Conservation (phyloP, 1,140 invertebrate species). For the Hypothenemus hampei region DNA sequence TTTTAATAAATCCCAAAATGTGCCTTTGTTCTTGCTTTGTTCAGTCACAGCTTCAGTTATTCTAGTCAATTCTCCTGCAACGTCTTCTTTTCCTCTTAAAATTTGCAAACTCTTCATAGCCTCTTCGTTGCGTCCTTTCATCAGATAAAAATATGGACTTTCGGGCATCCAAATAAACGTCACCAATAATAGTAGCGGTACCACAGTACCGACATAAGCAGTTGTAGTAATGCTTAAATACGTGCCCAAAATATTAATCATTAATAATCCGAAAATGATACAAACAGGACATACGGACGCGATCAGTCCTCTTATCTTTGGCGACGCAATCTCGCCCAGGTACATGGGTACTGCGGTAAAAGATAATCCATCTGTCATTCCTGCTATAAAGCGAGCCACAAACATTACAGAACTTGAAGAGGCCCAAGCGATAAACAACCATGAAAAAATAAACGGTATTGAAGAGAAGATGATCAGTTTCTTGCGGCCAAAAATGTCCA, state of each 20-base stretch:
- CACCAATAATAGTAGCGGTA: conserved; percentile 56
- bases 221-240: conserved; percentile 54
- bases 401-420: conserved; percentile 43
- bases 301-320: conserved; percentile 57
- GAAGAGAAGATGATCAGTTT: conserved; percentile 53
- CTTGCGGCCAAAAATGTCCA: conserved; percentile 61
- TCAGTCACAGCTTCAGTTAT: conserved; percentile 54
- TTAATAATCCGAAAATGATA: conserved; percentile 55
- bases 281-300: conserved; percentile 43
- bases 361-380: conserved; percentile 60
- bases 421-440: conserved; percentile 56
- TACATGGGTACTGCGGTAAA: conserved; percentile 61
- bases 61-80: conserved; percentile 52
- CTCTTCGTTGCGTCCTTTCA: conserved; percentile 52
- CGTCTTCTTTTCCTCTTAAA: conserved; percentile 28
- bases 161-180: conserved; percentile 50
- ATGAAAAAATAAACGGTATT: conserved; percentile 57
- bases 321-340: conserved; percentile 59
- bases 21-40: conserved; percentile 50
- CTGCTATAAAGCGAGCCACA: conserved; percentile 49
- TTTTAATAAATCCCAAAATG: conserved; percentile 52
- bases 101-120: conserved; percentile 53
- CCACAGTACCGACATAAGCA: conserved; percentile 52
- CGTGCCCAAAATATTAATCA: conserved; percentile 61
- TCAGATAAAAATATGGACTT: conserved; percentile 55